A percentile compares a stretch with the other conserved stretches of the same genome.
phyloP scores from a whole-genome alignment of 2,888 invertebrate species.

The Axea sp. region DNA sequence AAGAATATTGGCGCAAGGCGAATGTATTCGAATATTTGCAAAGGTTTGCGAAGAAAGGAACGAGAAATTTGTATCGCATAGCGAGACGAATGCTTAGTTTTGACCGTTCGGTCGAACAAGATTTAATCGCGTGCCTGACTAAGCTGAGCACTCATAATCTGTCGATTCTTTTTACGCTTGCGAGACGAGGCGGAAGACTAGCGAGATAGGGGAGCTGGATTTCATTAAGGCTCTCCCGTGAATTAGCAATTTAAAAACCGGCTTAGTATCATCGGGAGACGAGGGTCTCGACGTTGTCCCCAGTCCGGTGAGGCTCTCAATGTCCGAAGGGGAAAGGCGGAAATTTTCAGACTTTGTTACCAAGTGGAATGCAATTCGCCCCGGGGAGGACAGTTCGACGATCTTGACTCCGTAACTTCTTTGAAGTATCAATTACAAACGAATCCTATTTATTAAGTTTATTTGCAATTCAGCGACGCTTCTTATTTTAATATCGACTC shows the following conservation, averaged over 20 bases:
- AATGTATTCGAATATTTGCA: conserved; percentile 22
- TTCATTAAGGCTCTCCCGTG: conserved; percentile 67
- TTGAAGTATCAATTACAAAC: conserved; percentile 56
- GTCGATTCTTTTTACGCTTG: conserved; percentile 63
- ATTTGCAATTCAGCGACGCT: conserved; percentile 39
- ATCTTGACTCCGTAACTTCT: conserved; percentile 52
- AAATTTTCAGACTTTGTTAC: conserved; percentile 52
- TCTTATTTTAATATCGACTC: conserved; percentile 41
- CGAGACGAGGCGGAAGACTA: conserved; percentile 55
- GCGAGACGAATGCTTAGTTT: conserved; percentile 30
- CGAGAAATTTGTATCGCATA: conserved; percentile 9
- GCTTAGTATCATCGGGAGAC: conserved; percentile 64
- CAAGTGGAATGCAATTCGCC: conserved; percentile 42
- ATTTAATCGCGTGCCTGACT: conserved; percentile 65
- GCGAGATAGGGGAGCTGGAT: conserved; percentile 63
- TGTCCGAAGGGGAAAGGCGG: conserved; percentile 37
- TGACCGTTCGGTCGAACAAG: conserved; percentile 62
- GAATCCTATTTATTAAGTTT: conserved; percentile 51
- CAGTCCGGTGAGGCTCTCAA: conserved; percentile 33
- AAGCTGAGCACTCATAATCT: conserved; percentile 64
- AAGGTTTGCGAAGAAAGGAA: background rate
- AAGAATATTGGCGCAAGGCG: conserved; percentile 7
- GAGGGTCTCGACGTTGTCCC: conserved; percentile 50
- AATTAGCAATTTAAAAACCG: conserved; percentile 71
- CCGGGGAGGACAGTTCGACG: conserved; percentile 13